A percentile compares a stretch with the other conserved stretches of the same genome.
Evolutionary conservation across 2,888 invertebrate genomes (phyloP).

Genomic region (Acanthacorydalis orientalis): DNA sequence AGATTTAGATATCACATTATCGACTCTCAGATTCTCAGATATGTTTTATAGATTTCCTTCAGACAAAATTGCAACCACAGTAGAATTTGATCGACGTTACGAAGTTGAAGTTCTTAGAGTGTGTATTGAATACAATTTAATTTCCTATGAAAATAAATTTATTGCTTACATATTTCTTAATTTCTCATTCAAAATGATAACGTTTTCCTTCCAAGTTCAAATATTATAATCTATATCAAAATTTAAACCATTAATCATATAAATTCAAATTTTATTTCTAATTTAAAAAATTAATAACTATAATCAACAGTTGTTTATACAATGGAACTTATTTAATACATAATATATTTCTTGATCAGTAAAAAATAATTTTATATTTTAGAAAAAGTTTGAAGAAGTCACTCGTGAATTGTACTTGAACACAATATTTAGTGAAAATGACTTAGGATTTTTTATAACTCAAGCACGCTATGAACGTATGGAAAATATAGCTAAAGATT

Average conservation of each 20-base stretch:
- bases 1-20: conserved; percentile 22
- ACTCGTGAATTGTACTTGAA: conserved; percentile 21
- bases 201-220: no score
- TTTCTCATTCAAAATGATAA: no score
- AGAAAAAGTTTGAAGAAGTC: conserved; percentile 17
- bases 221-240: no score
- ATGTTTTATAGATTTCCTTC: conserved; percentile 12
- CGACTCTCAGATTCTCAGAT: conserved; percentile 24
- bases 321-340: no score
- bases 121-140: no score
- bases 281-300: no score
- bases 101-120: conserved; percentile 15
- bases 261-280: no score
- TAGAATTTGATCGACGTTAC: conserved; percentile 14
- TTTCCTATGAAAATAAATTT: no score
- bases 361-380: conserved; percentile 6
- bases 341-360: no score
- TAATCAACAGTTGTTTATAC: no score
- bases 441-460: conserved; percentile 20
- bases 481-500: conserved; percentile 19
- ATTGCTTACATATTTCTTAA: no score
- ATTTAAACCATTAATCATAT: no score
- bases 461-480: conserved; percentile 21
- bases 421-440: conserved; percentile 20
- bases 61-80: conserved; percentile 11